A percentile compares a stretch with the other conserved stretches of the same genome.
phyloP scores from a whole-genome alignment of 2,113 vertebrate species.

The Indri indri region DNA sequence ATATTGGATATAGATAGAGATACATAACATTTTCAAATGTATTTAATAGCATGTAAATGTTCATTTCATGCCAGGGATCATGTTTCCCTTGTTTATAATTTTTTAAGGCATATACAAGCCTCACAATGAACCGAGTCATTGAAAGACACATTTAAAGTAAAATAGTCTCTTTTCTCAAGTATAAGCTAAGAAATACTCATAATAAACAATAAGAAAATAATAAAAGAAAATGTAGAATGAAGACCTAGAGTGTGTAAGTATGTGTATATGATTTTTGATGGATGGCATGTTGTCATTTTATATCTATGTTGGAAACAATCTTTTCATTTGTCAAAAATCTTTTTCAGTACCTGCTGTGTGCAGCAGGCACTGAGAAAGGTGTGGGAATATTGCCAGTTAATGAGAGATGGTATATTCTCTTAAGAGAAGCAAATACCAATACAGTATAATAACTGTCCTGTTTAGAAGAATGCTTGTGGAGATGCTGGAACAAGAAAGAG shows the following conservation, averaged over 20 bases:
- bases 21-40: not conserved
- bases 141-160: constrained; percentile 30
- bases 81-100: not conserved
- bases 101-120: constrained; percentile 10
- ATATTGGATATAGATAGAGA: constrained; percentile 12
- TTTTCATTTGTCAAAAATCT: not conserved
- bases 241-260: not conserved
- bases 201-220: constrained; percentile 4
- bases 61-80: constrained; percentile 14
- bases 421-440: not conserved
- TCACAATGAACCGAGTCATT: not conserved
- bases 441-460: not conserved
- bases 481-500: not conserved
- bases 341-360: not conserved
- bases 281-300: constrained; percentile 49
- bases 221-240: constrained; percentile 29
- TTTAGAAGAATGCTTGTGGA: not conserved
- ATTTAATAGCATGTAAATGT: constrained; percentile 42
- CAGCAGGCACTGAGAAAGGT: constrained; percentile 1
- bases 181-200: constrained; percentile 41
- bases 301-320: constrained; percentile 4
- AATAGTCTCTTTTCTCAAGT: constrained; percentile 37
- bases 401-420: not conserved
- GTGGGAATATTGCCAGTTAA: not conserved
- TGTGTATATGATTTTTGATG: constrained; percentile 21